Evolutionary conservation across 1,140 invertebrate genomes (phyloP).

Genomic region (Diorhabda carinulata): DNA sequence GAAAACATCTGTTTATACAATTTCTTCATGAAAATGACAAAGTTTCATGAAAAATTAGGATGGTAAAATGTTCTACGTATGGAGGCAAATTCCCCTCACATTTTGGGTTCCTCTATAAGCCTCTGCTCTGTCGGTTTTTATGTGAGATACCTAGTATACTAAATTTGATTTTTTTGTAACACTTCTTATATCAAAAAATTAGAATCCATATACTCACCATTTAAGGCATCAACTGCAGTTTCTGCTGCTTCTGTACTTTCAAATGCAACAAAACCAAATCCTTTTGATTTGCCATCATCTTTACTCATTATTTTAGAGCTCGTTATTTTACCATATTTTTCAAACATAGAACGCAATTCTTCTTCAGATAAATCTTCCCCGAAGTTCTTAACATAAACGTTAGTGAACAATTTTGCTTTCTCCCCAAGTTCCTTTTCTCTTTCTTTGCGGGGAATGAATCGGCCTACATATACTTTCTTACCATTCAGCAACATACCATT

Average conservation of each 20-base stretch:
- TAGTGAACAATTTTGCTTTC: slow-evolving; percentile 96
- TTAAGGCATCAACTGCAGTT: slow-evolving; percentile 83
- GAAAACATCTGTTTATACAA: too few species aligned
- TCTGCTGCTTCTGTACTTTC: slow-evolving; percentile 96
- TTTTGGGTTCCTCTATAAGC: too few species aligned
- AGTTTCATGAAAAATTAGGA: too few species aligned
- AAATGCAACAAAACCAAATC: slow-evolving; percentile 99
- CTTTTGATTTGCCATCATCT: slow-evolving; percentile 87
- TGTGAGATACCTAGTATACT: too few species aligned
- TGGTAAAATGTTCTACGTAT: too few species aligned
- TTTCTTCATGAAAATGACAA: too few species aligned
- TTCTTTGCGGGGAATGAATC: slow-evolving; percentile 96
- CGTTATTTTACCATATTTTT: slow-evolving; percentile 90
- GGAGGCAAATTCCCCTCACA: too few species aligned
- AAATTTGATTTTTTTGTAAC: too few species aligned
- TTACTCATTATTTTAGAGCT: slow-evolving; percentile 95
- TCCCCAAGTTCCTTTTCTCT: slow-evolving; percentile 97
- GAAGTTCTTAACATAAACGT: slow-evolving; percentile 99
- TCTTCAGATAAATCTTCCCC: slow-evolving; percentile 93
- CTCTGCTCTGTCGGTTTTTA: too few species aligned
- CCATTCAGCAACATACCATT: slow-evolving; percentile 69
- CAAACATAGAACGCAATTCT: slow-evolving; percentile 89
- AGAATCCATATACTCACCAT: slow-evolving; percentile 54
- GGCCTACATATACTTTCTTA: slow-evolving; percentile 91
- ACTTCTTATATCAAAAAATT: too few species aligned